phyloP scores from a whole-genome alignment of 2,797 vertebrate genomes.

The Platalea minor region DNA sequence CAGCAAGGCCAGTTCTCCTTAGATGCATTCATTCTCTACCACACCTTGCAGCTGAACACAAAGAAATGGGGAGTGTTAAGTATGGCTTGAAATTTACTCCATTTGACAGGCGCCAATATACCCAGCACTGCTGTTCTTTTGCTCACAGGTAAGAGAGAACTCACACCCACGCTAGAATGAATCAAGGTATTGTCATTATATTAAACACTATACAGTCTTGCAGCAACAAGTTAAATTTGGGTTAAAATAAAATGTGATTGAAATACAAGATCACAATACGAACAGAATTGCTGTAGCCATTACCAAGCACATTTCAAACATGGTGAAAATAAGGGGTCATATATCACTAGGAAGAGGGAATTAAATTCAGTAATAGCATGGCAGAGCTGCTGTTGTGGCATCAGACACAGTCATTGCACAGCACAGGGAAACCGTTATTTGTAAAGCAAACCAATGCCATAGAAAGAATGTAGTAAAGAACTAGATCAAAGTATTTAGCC shows the following conservation, averaged over 20 bases:
- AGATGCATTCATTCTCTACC: not conserved
- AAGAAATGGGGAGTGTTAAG: not conserved
- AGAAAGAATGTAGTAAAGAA: not conserved
- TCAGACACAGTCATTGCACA: not conserved
- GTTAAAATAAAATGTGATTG: not conserved
- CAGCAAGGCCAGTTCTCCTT: not conserved
- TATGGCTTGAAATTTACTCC: not conserved
- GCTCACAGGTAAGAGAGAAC: not conserved
- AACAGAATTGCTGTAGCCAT: not conserved
- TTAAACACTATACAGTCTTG: not conserved
- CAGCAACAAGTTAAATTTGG: not conserved
- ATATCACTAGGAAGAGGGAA: not conserved
- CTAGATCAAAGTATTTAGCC: not conserved
- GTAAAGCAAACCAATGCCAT: not conserved
- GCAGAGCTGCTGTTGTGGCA: not conserved
- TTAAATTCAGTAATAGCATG: not conserved
- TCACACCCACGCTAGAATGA: not conserved
- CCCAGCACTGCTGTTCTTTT: not conserved
- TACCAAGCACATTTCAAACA: not conserved
- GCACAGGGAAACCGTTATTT: not conserved
- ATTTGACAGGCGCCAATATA: not conserved
- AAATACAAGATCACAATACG: not conserved
- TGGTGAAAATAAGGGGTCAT: not conserved
- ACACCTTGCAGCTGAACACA: not conserved
- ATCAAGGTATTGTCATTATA: not conserved